Percentiles rank a stretch among this genome's conserved stretches.
Evolutionary conservation across 2,113 vertebrate genomes (phyloP).

Genomic region (Phrynosoma platyrhinos): DNA sequence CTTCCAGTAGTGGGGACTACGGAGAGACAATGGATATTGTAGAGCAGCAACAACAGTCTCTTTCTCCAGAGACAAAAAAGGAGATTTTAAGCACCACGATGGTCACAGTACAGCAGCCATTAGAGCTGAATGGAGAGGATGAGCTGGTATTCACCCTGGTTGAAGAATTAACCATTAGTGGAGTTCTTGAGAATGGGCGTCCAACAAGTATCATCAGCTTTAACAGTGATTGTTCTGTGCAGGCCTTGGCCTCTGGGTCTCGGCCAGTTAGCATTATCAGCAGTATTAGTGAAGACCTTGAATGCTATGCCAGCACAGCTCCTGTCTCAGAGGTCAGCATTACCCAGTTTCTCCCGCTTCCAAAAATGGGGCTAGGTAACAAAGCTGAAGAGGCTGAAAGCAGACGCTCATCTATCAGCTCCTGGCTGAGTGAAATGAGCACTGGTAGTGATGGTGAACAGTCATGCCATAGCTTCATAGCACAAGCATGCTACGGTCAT

Average conservation of each 20-base stretch:
- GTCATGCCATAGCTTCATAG: slow-evolving; percentile 88
- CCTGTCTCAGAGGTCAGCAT: slow-evolving; percentile 92
- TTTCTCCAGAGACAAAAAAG: slow-evolving; percentile 79
- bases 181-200: slow-evolving; percentile 83
- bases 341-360: slow-evolving; percentile 85
- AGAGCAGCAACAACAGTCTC: slow-evolving; percentile 69
- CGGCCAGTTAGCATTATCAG: slow-evolving; percentile 93
- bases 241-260: slow-evolving; percentile 85
- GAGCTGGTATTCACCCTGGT: slow-evolving; percentile 87
- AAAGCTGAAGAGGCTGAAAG: slow-evolving; percentile 77
- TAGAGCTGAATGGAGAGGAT: slow-evolving; percentile 86
- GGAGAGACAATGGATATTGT: slow-evolving; percentile 77
- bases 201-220: slow-evolving; percentile 94
- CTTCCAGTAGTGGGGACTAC: slow-evolving; percentile 82
- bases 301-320: slow-evolving; percentile 77
- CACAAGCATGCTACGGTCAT: slow-evolving; percentile 88
- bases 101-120: slow-evolving; percentile 87
- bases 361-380: slow-evolving; percentile 80
- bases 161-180: slow-evolving; percentile 87
- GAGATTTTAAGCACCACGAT: slow-evolving; percentile 85
- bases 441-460: slow-evolving; percentile 90
- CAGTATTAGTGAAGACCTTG: slow-evolving; percentile 88
- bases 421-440: slow-evolving; percentile 94
- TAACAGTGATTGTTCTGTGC: slow-evolving; percentile 89
- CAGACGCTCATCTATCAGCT: slow-evolving; percentile 90